phyloP scores from a whole-genome alignment of 1,140 invertebrate species.

The Plutomurus gul region DNA sequence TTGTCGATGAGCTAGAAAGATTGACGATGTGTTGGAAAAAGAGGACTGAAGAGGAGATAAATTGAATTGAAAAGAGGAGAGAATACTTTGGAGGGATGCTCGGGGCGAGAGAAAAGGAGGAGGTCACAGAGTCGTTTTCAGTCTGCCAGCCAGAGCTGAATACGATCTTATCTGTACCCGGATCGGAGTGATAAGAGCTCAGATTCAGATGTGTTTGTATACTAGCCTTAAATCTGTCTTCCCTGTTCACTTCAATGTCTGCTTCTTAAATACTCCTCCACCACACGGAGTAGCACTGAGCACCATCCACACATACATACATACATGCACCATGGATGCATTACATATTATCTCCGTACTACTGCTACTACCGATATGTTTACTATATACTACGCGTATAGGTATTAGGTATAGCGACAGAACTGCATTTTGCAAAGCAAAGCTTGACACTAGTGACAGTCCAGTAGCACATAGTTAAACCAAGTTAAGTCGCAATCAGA shows the following conservation, averaged over 20 bases:
- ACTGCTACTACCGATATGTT: too few relatives aligned
- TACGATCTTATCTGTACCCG: constrained; percentile 45
- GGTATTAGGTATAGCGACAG: too few relatives aligned
- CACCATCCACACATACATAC: neutral
- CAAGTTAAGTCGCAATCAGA: neutral
- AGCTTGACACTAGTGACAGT: too few relatives aligned
- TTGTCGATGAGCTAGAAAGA: constrained; percentile 50
- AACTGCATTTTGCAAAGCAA: constrained; percentile 23
- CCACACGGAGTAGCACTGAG: neutral
- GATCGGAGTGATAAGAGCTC: constrained; percentile 44
- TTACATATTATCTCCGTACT: too few relatives aligned
- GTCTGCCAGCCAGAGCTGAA: constrained; percentile 32
- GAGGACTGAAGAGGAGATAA: constrained; percentile 50
- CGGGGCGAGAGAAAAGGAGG: constrained; percentile 42
- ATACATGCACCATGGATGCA: too few relatives aligned
- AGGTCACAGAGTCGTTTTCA: constrained; percentile 46
- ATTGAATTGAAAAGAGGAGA: constrained; percentile 49
- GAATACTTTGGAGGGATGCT: constrained; percentile 35
- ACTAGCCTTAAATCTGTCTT: neutral
- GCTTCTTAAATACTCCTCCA: neutral
- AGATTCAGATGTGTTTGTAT: constrained; percentile 41
- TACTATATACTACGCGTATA: too few relatives aligned
- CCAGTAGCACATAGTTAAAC: too few relatives aligned
- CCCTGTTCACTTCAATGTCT: neutral
- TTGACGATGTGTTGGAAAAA: constrained; percentile 51